Evolutionary conservation across 2,888 invertebrate species (phyloP).

Genomic region (Charanyca ferruginea): DNA sequence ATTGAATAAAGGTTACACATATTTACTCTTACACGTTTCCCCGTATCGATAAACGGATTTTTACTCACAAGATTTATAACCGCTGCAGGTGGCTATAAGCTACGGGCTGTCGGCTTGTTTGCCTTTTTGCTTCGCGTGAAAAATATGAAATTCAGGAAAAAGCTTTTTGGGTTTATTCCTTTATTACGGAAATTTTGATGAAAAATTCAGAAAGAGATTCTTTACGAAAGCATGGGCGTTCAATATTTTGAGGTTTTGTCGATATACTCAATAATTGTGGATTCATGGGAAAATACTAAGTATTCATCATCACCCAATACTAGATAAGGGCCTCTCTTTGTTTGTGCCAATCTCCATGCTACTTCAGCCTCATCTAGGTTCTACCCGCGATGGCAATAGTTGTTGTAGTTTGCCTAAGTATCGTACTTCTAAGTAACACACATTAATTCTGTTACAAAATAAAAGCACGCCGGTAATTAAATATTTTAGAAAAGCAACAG

Average conservation of each 20-base stretch:
- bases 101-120: slow-evolving; percentile 28
- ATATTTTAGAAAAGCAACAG: slow-evolving; percentile 8
- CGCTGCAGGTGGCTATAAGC: slow-evolving; percentile 56
- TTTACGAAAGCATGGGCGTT: neutral
- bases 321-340: no score
- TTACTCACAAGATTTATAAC: slow-evolving; percentile 54
- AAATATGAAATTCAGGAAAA: slow-evolving; percentile 41
- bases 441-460: slow-evolving; percentile 8
- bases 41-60: slow-evolving; percentile 51
- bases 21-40: slow-evolving; percentile 28
- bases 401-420: no score
- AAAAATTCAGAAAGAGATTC: slow-evolving; percentile 9
- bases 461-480: slow-evolving; percentile 3
- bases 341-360: neutral
- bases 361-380: neutral
- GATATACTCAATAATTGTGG: no score
- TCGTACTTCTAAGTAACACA: no score
- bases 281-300: no score
- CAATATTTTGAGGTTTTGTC: neutral
- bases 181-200: slow-evolving; percentile 26
- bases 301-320: neutral
- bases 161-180: slow-evolving; percentile 19
- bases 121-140: slow-evolving; percentile 40
- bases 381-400: neutral
- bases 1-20: slow-evolving; percentile 41